phyloP scores from a whole-genome alignment of 2,797 vertebrate genomes.

The Phylloscopus collybita region DNA sequence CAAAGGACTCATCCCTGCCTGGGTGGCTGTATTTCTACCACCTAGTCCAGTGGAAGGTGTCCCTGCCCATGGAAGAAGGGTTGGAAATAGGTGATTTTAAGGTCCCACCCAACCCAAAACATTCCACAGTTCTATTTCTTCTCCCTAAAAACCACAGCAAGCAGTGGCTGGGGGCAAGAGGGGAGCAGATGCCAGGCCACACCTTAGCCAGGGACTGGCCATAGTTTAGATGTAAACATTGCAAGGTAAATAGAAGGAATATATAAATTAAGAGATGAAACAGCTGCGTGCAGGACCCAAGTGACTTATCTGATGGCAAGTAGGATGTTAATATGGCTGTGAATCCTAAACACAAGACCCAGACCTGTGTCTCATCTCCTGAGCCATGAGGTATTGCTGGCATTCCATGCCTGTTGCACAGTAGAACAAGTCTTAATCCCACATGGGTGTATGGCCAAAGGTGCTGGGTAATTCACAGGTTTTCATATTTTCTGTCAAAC shows the following conservation, averaged over 20 bases:
- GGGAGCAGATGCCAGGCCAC: background rate
- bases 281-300: background rate
- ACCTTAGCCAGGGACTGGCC: background rate
- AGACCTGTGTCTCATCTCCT: background rate
- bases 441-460: background rate
- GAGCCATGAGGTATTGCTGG: background rate
- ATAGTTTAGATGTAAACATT: background rate
- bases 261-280: background rate
- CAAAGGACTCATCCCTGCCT: background rate
- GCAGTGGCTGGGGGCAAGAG: fast-evolving
- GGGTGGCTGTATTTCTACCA: background rate
- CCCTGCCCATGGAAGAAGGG: too few species aligned
- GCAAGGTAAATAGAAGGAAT: background rate
- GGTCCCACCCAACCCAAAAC: background rate
- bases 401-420: background rate
- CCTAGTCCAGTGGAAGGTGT: background rate
- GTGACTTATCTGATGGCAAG: background rate
- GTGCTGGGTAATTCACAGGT: background rate
- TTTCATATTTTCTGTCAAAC: background rate
- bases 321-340: background rate
- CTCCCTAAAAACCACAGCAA: background rate
- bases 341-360: background rate
- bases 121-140: background rate
- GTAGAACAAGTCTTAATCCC: background rate
- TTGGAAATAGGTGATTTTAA: background rate